These are phyloP conservation scores for Masnerella sp. DNA, from an alignment of 2,888 invertebrate species.

Conservation along the genomic window DNA sequence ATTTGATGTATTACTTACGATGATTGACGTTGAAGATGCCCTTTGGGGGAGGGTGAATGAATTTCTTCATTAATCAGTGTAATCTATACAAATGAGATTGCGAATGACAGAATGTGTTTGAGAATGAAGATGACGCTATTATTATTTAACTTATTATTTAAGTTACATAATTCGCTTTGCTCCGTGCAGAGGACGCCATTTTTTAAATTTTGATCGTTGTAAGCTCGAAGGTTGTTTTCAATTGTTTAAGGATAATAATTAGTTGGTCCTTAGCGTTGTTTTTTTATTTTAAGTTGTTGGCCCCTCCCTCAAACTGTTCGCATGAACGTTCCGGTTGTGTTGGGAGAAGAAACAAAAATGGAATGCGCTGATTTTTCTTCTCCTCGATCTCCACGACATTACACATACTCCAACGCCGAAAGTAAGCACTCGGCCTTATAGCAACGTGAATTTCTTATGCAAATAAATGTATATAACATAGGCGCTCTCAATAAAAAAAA, in stretches of 20 bases:
- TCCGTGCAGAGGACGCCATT: no score
- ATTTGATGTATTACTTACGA: conserved; percentile 38
- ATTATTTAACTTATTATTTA: no score
- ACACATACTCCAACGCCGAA: conserved; percentile 60
- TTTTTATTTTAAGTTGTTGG: background rate
- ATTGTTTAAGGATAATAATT: no score
- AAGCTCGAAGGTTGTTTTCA: no score
- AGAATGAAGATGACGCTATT: no score
- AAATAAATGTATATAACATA: conserved; percentile 58
- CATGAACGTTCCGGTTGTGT: conserved; percentile 40
- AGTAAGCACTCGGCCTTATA: conserved; percentile 62
- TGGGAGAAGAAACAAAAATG: conserved; percentile 49
- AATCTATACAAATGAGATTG: background rate
- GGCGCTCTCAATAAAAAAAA: conserved; percentile 43
- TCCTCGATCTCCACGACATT: conserved; percentile 60
- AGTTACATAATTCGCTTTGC: no score
- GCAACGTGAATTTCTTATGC: conserved; percentile 60
- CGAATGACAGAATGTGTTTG: no score
- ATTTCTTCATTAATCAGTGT: background rate
- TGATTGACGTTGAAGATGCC: conserved; percentile 14
- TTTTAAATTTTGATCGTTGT: no score
- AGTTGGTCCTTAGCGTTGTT: background rate
- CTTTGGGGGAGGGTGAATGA: conserved; percentile 4
- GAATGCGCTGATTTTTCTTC: conserved; percentile 57
- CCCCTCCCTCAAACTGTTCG: conserved; percentile 3